phyloP scores from a whole-genome alignment of 2,888 invertebrate species.

The Melieria crassipennis region DNA sequence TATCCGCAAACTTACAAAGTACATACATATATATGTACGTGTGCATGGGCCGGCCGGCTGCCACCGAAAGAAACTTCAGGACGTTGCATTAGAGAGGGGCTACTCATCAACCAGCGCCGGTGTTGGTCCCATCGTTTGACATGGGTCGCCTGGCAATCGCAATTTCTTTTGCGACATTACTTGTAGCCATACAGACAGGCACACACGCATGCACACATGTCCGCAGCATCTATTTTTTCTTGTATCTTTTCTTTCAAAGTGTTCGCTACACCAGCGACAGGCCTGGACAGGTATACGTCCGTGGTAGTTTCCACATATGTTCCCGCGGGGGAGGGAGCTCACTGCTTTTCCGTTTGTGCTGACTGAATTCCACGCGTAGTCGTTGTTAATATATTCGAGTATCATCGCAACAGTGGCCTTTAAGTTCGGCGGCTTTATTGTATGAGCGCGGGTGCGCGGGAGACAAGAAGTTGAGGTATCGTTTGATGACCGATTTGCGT shows the following conservation, averaged over 20 bases:
- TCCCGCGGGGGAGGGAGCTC: neutral
- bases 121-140: conserved; percentile 16
- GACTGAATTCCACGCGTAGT: neutral
- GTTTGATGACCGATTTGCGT: conserved; percentile 3
- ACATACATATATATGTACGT: no score
- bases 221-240: neutral
- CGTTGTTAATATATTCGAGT: conserved; percentile 13
- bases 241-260: conserved; percentile 23
- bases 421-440: neutral
- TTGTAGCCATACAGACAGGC: neutral
- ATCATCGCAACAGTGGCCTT: neutral
- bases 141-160: conserved; percentile 30
- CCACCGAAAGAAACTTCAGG: no score
- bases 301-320: neutral
- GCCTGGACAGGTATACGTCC: neutral
- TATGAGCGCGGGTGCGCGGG: neutral
- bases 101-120: conserved; percentile 17
- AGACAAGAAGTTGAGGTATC: neutral
- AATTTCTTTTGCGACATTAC: conserved; percentile 4
- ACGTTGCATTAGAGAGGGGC: neutral
- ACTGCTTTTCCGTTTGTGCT: neutral
- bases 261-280: conserved; percentile 12
- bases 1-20: neutral
- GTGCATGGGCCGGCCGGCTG: neutral
- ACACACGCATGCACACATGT: neutral